A percentile compares a stretch with the other conserved stretches of the same genome.
These are phyloP conservation scores for Decapterus maruadsi DNA, from an alignment of 2,797 vertebrate species.

Conservation along the genomic window DNA sequence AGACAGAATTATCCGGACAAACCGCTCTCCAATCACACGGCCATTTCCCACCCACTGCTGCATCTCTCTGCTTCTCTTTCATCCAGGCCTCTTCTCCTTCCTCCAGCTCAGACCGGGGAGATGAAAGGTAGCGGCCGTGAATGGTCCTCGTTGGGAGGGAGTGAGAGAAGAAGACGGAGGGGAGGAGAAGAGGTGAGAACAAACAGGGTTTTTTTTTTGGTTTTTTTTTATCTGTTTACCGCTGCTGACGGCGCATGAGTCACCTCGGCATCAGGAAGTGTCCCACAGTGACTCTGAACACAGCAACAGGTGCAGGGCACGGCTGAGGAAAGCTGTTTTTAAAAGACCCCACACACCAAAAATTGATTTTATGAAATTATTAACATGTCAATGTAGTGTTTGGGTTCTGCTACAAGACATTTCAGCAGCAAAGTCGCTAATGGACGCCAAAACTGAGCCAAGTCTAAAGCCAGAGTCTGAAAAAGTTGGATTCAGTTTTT, in stretches of 20 bases:
- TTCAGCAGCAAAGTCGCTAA: no score
- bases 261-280: not conserved
- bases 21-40: conserved; percentile 88
- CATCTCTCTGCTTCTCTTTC: conserved; percentile 42
- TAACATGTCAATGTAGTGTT: no score
- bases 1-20: conserved; percentile 89
- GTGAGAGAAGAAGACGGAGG: not conserved
- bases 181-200: conserved; percentile 8
- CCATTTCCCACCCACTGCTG: conserved; percentile 77
- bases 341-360: no score
- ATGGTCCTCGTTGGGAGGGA: conserved; percentile 81
- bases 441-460: no score
- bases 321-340: not conserved
- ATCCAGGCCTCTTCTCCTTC: conserved; percentile 5
- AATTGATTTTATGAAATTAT: not conserved
- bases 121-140: conserved; percentile 77
- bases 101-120: conserved; percentile 45
- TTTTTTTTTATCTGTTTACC: not conserved
- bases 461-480: no score
- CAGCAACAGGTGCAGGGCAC: not conserved
- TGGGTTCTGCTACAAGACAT: no score
- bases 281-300: not conserved
- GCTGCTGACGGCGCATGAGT: not conserved
- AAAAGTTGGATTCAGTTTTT: no score
- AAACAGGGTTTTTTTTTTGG: not conserved